These are phyloP conservation scores for Glossosoma conforme DNA, from an alignment of 1,140 invertebrate genomes.

Conservation along the genomic window DNA sequence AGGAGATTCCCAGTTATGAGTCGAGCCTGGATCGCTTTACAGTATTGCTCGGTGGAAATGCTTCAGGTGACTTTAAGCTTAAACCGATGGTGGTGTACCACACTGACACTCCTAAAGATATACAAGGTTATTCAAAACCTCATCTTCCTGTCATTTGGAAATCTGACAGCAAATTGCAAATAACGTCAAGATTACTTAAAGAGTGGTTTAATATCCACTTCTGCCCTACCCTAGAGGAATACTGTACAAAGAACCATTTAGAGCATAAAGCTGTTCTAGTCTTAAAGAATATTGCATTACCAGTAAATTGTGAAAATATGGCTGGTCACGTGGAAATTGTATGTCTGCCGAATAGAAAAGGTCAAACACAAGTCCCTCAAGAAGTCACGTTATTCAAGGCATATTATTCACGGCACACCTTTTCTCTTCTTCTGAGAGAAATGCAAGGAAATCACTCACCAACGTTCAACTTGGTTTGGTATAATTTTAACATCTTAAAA, in stretches of 20 bases:
- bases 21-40: not conserved
- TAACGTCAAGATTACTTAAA: not conserved
- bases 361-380: too few relatives aligned
- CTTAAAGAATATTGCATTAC: too few relatives aligned
- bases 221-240: not conserved
- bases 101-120: not conserved
- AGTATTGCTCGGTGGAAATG: not conserved
- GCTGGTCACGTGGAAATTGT: too few relatives aligned
- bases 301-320: too few relatives aligned
- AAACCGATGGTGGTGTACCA: not conserved
- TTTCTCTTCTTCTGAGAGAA: too few relatives aligned
- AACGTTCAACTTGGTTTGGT: too few relatives aligned
- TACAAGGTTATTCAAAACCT: not conserved
- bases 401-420: too few relatives aligned
- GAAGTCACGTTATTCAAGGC: too few relatives aligned
- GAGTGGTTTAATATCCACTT: not conserved
- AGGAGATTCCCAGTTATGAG: constrained; percentile 21
- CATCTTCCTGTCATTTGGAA: not conserved
- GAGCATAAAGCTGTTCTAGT: not conserved
- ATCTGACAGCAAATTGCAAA: not conserved
- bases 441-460: too few relatives aligned
- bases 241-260: not conserved
- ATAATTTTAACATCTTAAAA: too few relatives aligned
- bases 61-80: not conserved
- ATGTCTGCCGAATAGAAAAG: too few relatives aligned